Conservation (phyloP, 2,888 invertebrate genomes). For the Phyllotreta striolata region DNA sequence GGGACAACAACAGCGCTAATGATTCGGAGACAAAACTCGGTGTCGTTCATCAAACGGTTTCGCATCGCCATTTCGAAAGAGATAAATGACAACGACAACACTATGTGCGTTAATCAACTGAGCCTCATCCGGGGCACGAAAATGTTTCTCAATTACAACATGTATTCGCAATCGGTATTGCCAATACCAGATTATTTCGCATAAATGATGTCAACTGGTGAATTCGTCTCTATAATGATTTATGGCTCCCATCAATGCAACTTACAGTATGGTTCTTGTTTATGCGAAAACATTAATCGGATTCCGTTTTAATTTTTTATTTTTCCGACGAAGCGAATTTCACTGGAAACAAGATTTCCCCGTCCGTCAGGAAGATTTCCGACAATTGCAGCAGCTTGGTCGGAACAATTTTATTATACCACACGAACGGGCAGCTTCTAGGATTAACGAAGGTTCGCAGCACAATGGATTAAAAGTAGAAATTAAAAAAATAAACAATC, state of each 20-base stretch:
- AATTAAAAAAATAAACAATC: slow-evolving; percentile 36
- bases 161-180: slow-evolving; percentile 16
- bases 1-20: slow-evolving; percentile 30
- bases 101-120: slow-evolving; percentile 28
- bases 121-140: slow-evolving; percentile 22
- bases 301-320: no score
- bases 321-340: no score
- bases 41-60: slow-evolving; percentile 27
- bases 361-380: neutral
- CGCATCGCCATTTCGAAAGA: slow-evolving; percentile 26
- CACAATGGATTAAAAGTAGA: slow-evolving; percentile 33
- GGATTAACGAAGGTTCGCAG: slow-evolving; percentile 29
- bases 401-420: slow-evolving; percentile 27
- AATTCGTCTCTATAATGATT: no score
- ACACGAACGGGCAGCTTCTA: slow-evolving; percentile 24
- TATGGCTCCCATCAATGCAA: no score
- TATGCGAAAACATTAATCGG: no score
- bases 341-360: no score
- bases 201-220: no score
- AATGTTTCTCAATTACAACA: slow-evolving; percentile 23
- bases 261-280: no score
- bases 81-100: slow-evolving; percentile 29
- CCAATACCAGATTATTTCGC: slow-evolving; percentile 5
- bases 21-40: slow-evolving; percentile 25
- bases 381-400: slow-evolving; percentile 22